Percentiles rank a stretch among this genome's conserved stretches.
Evolutionary conservation across 2,113 vertebrate genomes (phyloP).

Genomic region (Brachyistius frenatus): DNA sequence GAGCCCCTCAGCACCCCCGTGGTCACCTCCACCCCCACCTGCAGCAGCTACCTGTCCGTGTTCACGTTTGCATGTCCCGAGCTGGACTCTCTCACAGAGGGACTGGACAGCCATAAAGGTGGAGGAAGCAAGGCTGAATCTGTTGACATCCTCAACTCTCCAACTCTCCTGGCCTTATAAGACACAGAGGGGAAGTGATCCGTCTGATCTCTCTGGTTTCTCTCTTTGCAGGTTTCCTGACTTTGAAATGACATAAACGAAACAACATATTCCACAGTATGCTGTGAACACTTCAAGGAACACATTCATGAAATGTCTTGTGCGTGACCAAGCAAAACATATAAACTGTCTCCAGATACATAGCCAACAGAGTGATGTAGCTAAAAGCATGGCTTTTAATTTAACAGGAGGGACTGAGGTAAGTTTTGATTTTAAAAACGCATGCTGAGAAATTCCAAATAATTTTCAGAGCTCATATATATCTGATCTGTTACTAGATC

Average conservation of each 20-base stretch:
- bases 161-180: conserved; percentile 97
- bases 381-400: conserved; percentile 94
- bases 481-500: conserved; percentile 91
- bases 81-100: conserved; percentile 92
- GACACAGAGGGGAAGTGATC: conserved; percentile 45
- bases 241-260: conserved; percentile 54
- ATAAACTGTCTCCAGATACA: conserved; percentile 86
- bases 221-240: conserved; percentile 64
- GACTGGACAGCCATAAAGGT: conserved; percentile 88
- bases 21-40: conserved; percentile 95
- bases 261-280: conserved; percentile 58
- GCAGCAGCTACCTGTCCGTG: conserved; percentile 93
- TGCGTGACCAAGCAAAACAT: conserved; percentile 64
- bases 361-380: conserved; percentile 86
- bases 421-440: conserved; percentile 89
- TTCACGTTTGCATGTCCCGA: conserved; percentile 97
- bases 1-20: conserved; percentile 96
- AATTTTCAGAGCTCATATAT: conserved; percentile 75
- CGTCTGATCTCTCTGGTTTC: conserved; percentile 53
- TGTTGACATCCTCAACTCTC: conserved; percentile 96
- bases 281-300: conserved; percentile 67
- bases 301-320: conserved; percentile 70
- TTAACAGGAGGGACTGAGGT: conserved; percentile 85
- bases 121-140: conserved; percentile 93
- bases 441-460: conserved; percentile 92